Conservation (phyloP, 1,140 invertebrate species). For the Copidosoma floridanum region DNA sequence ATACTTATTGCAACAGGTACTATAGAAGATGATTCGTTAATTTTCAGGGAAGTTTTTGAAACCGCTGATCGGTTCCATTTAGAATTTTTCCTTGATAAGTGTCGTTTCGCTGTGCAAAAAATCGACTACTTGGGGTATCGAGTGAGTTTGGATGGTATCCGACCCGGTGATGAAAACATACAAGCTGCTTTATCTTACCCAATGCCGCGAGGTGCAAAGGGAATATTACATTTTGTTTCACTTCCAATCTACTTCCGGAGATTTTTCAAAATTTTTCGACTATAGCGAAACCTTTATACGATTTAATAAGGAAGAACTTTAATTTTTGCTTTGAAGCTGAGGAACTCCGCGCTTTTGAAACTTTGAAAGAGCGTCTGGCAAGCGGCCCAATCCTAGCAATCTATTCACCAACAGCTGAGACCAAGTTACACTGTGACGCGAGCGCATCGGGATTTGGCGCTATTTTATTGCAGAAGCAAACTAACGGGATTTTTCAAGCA, state of each 20-base stretch:
- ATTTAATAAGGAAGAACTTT: not conserved
- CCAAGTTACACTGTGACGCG: conserved; percentile 39
- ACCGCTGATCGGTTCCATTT: too few relatives aligned
- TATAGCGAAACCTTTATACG: conserved; percentile 2
- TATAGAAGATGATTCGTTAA: conserved; percentile 15
- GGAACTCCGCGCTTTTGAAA: not conserved
- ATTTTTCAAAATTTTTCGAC: conserved; percentile 6
- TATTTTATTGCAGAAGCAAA: conserved; percentile 36
- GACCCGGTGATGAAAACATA: not conserved
- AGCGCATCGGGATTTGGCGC: conserved; percentile 37
- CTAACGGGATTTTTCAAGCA: conserved; percentile 22
- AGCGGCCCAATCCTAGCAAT: conserved; percentile 6
- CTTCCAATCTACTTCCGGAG: conserved; percentile 24
- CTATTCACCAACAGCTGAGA: not conserved
- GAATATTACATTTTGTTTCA: conserved; percentile 23
- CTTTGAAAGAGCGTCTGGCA: not conserved
- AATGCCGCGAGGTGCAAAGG: conserved; percentile 6
- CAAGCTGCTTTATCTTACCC: not conserved
- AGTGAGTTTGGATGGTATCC: conserved; percentile 1
- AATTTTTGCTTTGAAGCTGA: not conserved
- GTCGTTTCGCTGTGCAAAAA: not conserved
- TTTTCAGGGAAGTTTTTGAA: too few relatives aligned
- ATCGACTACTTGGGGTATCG: conserved; percentile 10
- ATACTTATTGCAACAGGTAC: not conserved
- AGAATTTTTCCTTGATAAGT: not conserved